Conservation (phyloP, 92 coral and sea anemone genomes). For the Actinernus sp. region DNA sequence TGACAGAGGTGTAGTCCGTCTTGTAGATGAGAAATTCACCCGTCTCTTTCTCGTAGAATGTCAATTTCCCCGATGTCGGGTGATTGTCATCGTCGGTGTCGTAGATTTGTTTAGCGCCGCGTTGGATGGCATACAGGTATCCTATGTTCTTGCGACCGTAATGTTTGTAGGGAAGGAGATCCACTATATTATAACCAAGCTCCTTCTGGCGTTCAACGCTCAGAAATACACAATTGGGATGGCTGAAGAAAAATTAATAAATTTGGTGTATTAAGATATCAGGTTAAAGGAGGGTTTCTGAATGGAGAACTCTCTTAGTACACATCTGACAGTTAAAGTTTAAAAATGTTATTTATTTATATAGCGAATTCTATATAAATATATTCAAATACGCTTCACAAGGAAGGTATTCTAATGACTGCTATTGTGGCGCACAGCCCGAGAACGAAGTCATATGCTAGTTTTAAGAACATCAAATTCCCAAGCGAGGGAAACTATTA, state of each 20-base stretch:
- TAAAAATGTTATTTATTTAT: too few species aligned
- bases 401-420: too few species aligned
- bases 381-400: too few species aligned
- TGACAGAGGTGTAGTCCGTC: slow-evolving; percentile 50
- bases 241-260: slow-evolving; percentile 55
- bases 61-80: slow-evolving; percentile 81
- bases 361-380: too few species aligned
- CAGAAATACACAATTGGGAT: slow-evolving; percentile 89
- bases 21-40: slow-evolving; percentile 84
- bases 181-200: slow-evolving; percentile 82
- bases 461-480: too few species aligned
- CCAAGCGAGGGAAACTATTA: too few species aligned
- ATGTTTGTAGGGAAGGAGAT: slow-evolving; percentile 79
- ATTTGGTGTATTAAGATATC: too few species aligned
- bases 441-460: too few species aligned
- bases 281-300: too few species aligned
- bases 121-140: slow-evolving; percentile 97
- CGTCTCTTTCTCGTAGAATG: slow-evolving; percentile 66
- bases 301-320: too few species aligned
- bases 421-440: too few species aligned
- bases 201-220: slow-evolving; percentile 83
- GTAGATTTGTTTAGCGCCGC: slow-evolving; percentile 94
- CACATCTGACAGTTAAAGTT: too few species aligned
- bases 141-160: slow-evolving; percentile 96
- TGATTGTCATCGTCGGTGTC: slow-evolving; percentile 99